Conservation (phyloP, 2,797 vertebrate genomes). For the Eptatretus atami region DNA sequence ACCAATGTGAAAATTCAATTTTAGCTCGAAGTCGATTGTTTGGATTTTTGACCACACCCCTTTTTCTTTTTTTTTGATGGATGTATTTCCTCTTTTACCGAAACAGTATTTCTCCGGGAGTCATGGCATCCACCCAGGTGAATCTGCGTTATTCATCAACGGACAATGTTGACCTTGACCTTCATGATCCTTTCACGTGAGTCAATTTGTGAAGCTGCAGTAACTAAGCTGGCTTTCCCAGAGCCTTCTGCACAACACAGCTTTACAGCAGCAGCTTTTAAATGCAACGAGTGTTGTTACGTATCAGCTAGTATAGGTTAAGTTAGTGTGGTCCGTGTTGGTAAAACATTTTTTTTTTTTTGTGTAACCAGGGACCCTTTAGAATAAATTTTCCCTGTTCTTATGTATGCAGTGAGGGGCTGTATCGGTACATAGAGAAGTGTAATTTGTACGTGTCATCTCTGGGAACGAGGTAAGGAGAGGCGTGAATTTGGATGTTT, state of each 20-base stretch:
- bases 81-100: not conserved
- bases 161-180: slow-evolving; percentile 71
- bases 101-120: slow-evolving; percentile 70
- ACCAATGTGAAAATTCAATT: not conserved
- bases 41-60: slow-evolving; percentile 11
- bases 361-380: no score
- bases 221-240: no score
- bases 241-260: no score
- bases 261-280: no score
- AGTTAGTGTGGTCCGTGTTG: not conserved
- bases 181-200: slow-evolving; percentile 91
- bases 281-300: not conserved
- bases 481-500: no score
- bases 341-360: no score
- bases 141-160: slow-evolving; percentile 76
- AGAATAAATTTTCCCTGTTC: no score
- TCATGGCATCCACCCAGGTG: slow-evolving; percentile 60
- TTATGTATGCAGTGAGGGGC: no score
- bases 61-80: no score
- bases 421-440: no score
- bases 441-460: no score
- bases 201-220: not conserved
- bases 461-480: no score
- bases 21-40: not conserved
- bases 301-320: not conserved